These are phyloP conservation scores for Phrynosoma platyrhinos DNA, from an alignment of 2,113 vertebrate species.

Conservation along the genomic window DNA sequence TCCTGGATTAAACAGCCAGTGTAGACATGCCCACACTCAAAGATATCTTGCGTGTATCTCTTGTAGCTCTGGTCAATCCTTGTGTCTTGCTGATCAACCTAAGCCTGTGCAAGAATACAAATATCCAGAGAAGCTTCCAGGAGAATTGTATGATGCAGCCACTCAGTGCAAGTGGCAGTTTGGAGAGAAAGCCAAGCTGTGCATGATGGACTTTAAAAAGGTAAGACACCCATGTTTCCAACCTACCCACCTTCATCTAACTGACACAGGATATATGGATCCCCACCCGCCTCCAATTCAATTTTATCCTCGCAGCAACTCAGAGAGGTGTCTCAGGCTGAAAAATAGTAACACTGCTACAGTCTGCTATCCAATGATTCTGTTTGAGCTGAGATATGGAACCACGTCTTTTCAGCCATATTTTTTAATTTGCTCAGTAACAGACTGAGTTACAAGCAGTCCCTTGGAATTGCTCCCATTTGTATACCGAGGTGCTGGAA, in stretches of 20 bases:
- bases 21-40: not conserved
- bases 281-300: not conserved
- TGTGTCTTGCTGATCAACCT: slow-evolving; percentile 88
- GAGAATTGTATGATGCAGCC: slow-evolving; percentile 88
- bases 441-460: no score
- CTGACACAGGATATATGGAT: no score
- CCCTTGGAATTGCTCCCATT: no score
- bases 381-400: not conserved
- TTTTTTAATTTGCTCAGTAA: no score
- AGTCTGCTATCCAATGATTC: not conserved
- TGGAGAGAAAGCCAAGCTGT: slow-evolving; percentile 91
- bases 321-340: not conserved
- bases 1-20: no score
- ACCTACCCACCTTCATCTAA: not conserved
- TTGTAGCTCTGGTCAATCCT: slow-evolving; percentile 84
- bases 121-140: slow-evolving; percentile 88
- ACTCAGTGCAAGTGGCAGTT: slow-evolving; percentile 96
- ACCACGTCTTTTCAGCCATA: not conserved
- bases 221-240: slow-evolving; percentile 65
- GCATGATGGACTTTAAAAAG: slow-evolving; percentile 91
- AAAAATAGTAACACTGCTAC: not conserved
- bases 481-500: no score
- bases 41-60: slow-evolving; percentile 33
- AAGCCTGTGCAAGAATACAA: slow-evolving; percentile 83
- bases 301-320: not conserved